phyloP scores from a whole-genome alignment of 2,113 vertebrate species.

The Ictidomys tridecemlineatus region DNA sequence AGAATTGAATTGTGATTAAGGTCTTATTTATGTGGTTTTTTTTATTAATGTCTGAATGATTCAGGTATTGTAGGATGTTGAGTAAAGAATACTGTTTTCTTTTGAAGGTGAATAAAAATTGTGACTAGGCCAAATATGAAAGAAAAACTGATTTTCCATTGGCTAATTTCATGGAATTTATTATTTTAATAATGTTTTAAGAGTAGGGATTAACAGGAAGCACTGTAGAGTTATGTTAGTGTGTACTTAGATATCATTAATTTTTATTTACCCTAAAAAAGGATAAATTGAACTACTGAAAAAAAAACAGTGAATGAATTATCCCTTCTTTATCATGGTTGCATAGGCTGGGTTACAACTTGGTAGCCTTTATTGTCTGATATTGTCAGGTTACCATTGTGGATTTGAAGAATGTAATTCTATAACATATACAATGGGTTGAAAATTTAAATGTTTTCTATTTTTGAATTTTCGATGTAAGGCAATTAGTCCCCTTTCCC shows the following conservation, averaged over 20 bases:
- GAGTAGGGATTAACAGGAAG: not conserved
- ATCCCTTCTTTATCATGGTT: not conserved
- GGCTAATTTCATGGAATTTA: not conserved
- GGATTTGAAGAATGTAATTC: not conserved
- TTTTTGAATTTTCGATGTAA: not conserved
- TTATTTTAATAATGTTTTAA: slow-evolving; percentile 30
- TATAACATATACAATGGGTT: not conserved
- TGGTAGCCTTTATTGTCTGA: slow-evolving; percentile 4
- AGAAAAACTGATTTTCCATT: not conserved
- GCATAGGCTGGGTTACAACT: not conserved
- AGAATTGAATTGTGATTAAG: not conserved
- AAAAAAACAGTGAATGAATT: not conserved
- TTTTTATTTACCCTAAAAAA: not conserved
- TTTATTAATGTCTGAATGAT: not conserved
- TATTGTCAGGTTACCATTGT: not conserved
- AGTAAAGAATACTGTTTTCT: not conserved
- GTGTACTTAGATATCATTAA: not conserved
- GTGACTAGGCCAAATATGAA: not conserved
- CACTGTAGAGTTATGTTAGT: not conserved
- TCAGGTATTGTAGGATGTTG: not conserved
- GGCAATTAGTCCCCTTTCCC: not conserved
- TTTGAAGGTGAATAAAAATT: not conserved
- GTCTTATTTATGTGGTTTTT: not conserved
- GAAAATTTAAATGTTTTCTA: not conserved
- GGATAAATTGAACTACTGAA: not conserved